Base-by-base conservation (phyloP, 2,888 invertebrate genomes). In the Trachelus troglodyta region DNA sequence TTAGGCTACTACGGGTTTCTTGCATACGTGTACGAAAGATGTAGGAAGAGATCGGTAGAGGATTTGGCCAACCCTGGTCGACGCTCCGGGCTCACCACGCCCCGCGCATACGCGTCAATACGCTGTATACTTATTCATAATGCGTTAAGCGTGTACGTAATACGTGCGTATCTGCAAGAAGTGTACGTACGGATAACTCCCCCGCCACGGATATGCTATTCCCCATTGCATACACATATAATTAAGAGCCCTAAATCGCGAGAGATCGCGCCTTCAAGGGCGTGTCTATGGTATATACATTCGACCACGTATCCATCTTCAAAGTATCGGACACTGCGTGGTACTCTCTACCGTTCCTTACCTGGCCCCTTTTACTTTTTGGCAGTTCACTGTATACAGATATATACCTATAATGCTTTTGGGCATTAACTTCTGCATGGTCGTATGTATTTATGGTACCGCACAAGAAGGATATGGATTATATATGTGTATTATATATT, bases 241-340 rank as follows among this genome's bases (percentile, higher is more conserved):
- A 90, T 90, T 90, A 88, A 89, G 89, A 89, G 87, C 86, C 88
- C 90, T 89, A 90, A 90, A 90, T 90, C 89, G 89, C 88, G 88
- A 85, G 86, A 86, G 88, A 88, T 90, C 87, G 86, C 87, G 84
- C 85, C 86, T 87, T 83, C 83, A 84, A 88, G 85, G 86, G 87
- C 87, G 88, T 85, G 85, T 79, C 83, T 83, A 75, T 79, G 79
- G 80, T 56, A 56, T 56, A 56, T 56, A 23, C 77, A 74, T 81
- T 82, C 86, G 81, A 84, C 85, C 84, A 83, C 84, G 85, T 85
- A 85, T 85, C 83, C 85, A 81, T 86, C 84, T 83, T 79, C 79
- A 73, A 83, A 84, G 83, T 87, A 87, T 87, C 85, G 83, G 82
- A 80, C 79, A 79, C 79, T 79, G 23, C 56, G 23, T 23, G 56